Conservation (phyloP, 2,888 invertebrate species). For the Drosophila atroscutellata region DNA sequence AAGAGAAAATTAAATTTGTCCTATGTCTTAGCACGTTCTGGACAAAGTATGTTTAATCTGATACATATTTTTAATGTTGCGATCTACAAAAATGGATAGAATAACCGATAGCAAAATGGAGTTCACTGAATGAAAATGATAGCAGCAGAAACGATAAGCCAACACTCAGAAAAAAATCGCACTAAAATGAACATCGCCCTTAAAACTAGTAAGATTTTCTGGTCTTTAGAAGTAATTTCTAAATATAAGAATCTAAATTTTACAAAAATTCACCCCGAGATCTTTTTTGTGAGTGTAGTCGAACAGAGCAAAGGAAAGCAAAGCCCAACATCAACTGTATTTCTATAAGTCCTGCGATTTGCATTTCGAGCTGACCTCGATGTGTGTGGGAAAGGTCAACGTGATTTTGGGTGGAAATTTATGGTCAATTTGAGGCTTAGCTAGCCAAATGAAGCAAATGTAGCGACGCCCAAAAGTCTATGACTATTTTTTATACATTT, state of each 20-base stretch:
- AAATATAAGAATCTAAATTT: background rate
- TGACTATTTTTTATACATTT: background rate
- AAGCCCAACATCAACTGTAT: background rate
- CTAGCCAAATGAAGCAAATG: background rate
- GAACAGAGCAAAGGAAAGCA: background rate
- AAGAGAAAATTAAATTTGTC: too few relatives aligned
- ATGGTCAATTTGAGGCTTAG: background rate
- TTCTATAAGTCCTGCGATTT: background rate
- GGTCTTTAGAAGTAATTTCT: background rate
- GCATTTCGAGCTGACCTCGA: conserved; percentile 38
- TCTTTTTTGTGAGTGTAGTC: background rate
- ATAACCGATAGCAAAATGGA: conserved; percentile 19
- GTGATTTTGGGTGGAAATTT: conserved; percentile 12
- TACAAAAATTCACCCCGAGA: background rate
- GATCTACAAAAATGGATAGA: conserved; percentile 3
- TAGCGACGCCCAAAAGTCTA: conserved; percentile 28
- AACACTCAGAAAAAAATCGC: background rate
- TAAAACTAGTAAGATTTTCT: background rate
- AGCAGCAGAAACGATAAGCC: background rate
- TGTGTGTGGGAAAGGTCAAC: conserved; percentile 52
- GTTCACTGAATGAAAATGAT: conserved; percentile 39
- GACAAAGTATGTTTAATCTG: background rate
- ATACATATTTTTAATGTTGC: conserved; percentile 28
- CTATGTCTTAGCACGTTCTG: background rate
- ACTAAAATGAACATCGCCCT: background rate